These are phyloP conservation scores for Nasonovia ribisnigri DNA, from an alignment of 2,888 invertebrate genomes.

Conservation along the genomic window DNA sequence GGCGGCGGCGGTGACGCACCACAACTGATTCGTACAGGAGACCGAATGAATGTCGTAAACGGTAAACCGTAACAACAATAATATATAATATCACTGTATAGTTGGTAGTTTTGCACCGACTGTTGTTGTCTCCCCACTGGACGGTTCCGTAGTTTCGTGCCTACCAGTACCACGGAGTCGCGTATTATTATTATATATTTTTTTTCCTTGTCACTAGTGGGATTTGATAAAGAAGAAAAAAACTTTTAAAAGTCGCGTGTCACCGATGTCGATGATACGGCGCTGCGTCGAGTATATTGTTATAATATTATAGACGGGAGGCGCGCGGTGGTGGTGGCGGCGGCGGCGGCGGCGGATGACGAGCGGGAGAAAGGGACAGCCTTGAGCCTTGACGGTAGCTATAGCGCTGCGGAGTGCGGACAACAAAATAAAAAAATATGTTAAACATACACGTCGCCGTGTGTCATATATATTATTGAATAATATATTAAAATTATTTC, in stretches of 20 bases:
- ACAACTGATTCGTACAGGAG: slow-evolving; percentile 17
- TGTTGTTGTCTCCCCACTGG: not conserved
- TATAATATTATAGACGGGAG: not conserved
- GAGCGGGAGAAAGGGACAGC: slow-evolving; percentile 39
- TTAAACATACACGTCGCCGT: not conserved
- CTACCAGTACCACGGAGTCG: not conserved
- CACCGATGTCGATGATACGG: not conserved
- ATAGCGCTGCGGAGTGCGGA: not conserved
- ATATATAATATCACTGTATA: not conserved
- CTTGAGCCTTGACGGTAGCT: slow-evolving; percentile 32
- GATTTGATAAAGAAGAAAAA: not conserved
- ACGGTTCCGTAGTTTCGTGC: not conserved
- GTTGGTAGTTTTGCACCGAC: not conserved
- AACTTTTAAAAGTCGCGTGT: not conserved
- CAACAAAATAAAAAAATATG: slow-evolving; percentile 8
- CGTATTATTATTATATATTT: slow-evolving; percentile 3
- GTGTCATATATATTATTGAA: not conserved
- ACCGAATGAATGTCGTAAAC: not conserved
- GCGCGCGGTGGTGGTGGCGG: not conserved
- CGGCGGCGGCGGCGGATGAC: not conserved
- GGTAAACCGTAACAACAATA: slow-evolving; percentile 3
- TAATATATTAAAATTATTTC: not conserved
- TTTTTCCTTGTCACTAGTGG: not conserved
- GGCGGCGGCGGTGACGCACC: not conserved
- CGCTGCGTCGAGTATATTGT: not conserved